These are phyloP conservation scores for Andrena bucephala DNA, from an alignment of 2,888 invertebrate genomes.

Conservation along the genomic window DNA sequence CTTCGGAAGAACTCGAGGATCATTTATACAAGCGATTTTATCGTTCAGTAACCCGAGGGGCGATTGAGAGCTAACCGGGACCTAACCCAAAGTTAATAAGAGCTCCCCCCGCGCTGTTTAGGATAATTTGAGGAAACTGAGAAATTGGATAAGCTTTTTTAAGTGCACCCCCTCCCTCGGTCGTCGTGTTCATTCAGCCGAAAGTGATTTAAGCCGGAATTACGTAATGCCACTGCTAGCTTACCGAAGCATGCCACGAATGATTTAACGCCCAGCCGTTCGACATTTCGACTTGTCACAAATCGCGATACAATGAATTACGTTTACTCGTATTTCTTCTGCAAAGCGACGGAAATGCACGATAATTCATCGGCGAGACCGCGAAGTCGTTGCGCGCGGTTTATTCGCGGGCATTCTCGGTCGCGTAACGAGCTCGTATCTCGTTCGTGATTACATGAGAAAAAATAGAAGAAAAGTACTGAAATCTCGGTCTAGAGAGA, in stretches of 20 bases:
- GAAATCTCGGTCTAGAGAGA: slow-evolving; percentile 41
- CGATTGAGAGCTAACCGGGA: neutral
- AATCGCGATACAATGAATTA: slow-evolving; percentile 17
- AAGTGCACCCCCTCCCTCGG: neutral
- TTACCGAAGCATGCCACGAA: neutral
- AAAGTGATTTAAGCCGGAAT: neutral
- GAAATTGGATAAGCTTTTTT: neutral
- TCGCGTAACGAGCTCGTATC: slow-evolving; percentile 48
- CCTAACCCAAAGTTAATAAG: neutral
- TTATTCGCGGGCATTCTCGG: slow-evolving; percentile 28
- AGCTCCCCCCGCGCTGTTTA: neutral
- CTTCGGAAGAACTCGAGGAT: no score
- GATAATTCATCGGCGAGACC: slow-evolving; percentile 20
- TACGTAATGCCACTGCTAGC: neutral
- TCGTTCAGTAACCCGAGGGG: neutral
- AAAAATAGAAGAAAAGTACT: slow-evolving; percentile 21
- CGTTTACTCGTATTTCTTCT: slow-evolving; percentile 15
- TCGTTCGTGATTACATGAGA: slow-evolving; percentile 40
- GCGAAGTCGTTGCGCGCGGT: slow-evolving; percentile 1
- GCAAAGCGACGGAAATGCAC: slow-evolving; percentile 3
- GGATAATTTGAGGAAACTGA: neutral
- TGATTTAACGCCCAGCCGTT: neutral
- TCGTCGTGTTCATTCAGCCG: neutral
- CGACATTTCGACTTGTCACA: neutral
- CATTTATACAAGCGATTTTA: no score